Evolutionary conservation across 2,113 vertebrate genomes (phyloP).

Genomic region (Taxidea taxus): DNA sequence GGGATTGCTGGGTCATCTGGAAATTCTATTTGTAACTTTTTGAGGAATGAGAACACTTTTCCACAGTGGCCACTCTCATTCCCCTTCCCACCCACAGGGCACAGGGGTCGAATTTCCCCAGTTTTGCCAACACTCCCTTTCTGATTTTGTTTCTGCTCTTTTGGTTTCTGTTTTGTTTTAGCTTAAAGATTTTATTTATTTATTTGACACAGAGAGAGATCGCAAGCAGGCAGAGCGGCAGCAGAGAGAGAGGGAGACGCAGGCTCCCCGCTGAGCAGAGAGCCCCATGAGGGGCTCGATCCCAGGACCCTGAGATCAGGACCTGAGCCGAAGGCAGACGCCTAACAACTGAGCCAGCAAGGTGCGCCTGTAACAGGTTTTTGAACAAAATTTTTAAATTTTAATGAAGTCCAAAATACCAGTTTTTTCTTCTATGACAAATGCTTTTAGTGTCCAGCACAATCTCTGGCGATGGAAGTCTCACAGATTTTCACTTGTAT

Average conservation of each 20-base stretch:
- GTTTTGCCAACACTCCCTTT: not conserved
- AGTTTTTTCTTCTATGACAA: not conserved
- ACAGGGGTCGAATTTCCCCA: not conserved
- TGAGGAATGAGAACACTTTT: not conserved
- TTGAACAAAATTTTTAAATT: not conserved
- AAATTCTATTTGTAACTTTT: not conserved
- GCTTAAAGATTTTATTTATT: no score
- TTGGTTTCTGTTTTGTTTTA: no score
- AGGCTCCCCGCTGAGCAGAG: no score
- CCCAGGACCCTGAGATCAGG: no score
- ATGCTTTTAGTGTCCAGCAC: not conserved
- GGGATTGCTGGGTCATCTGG: not conserved
- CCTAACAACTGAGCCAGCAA: no score
- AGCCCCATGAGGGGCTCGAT: accelerated
- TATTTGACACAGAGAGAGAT: no score
- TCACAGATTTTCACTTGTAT: not conserved
- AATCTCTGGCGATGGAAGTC: not conserved
- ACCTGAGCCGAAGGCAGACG: no score
- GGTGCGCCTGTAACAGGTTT: not conserved
- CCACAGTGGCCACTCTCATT: not conserved
- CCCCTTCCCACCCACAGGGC: not conserved
- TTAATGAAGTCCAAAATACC: not conserved
- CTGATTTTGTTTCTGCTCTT: not conserved
- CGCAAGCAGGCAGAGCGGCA: no score
- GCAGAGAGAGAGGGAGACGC: no score